Conservation (phyloP, 2,113 vertebrate species). For the Austrofundulus limnaeus region DNA sequence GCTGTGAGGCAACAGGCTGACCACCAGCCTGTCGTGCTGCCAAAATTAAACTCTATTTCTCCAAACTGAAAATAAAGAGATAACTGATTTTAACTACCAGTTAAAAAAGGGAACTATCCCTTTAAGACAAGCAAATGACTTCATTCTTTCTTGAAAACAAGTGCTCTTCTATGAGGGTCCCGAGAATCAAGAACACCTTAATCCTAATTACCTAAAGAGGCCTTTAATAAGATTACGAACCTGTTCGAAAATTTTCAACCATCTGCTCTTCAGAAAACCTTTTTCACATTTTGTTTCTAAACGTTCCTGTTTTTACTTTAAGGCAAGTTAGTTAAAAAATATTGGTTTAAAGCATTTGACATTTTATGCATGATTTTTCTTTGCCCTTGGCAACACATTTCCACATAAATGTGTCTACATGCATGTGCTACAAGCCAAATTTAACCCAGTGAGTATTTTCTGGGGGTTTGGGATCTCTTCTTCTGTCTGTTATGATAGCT, state of each 20-base stretch:
- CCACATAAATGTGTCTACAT: fast-evolving
- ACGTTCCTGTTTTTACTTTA: not conserved
- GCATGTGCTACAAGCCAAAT: not conserved
- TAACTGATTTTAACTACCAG: too few species aligned
- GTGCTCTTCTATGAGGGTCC: constrained; percentile 24
- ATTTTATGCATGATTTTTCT: not conserved
- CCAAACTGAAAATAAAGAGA: not conserved
- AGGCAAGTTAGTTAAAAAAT: too few species aligned
- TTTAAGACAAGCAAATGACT: not conserved
- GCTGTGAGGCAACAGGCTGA: too few species aligned
- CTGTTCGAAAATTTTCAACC: constrained; percentile 39
- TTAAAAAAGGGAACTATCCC: not conserved
- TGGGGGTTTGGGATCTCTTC: constrained; percentile 2
- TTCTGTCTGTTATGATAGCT: not conserved
- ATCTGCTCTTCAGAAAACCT: constrained; percentile 49
- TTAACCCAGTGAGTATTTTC: not conserved
- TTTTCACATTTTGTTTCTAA: not conserved
- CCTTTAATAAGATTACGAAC: constrained; percentile 66
- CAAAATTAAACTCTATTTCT: not conserved
- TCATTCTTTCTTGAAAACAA: constrained; percentile 19
- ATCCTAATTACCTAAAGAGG: constrained; percentile 67
- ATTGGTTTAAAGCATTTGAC: not conserved
- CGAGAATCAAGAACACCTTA: constrained; percentile 40
- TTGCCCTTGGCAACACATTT: not conserved
- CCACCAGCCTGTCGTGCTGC: too few species aligned